Conservation (phyloP, 2,888 invertebrate species). For the Zygogramma bicolorata region DNA sequence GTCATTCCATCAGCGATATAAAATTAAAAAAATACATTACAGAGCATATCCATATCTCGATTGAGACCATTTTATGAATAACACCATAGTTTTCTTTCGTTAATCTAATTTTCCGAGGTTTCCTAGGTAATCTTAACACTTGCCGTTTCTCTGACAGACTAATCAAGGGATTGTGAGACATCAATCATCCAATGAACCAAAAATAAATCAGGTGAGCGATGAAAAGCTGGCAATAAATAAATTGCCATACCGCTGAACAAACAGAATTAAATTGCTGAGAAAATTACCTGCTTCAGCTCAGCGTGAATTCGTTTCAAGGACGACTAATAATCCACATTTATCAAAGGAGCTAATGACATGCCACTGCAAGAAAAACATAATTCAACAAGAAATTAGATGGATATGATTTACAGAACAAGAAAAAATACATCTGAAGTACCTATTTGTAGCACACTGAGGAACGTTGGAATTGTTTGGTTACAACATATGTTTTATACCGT, state of each 20-base stretch:
- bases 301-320: slow-evolving; percentile 63
- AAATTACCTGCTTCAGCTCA: slow-evolving; percentile 63
- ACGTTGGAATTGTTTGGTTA: no score
- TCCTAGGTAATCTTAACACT: background rate
- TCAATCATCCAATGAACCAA: slow-evolving; percentile 5
- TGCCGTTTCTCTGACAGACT: background rate
- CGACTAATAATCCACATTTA: slow-evolving; percentile 63
- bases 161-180: background rate
- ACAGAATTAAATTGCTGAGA: slow-evolving; percentile 65
- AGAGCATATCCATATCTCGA: no score
- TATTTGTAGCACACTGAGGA: no score
- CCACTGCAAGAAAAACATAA: slow-evolving; percentile 42
- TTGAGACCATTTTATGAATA: background rate
- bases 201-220: slow-evolving; percentile 3
- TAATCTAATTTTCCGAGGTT: background rate
- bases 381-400: slow-evolving; percentile 34
- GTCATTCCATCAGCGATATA: no score
- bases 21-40: no score
- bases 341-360: slow-evolving; percentile 52
- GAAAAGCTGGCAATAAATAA: slow-evolving; percentile 26
- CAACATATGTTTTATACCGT: background rate
- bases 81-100: background rate
- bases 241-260: slow-evolving; percentile 53
- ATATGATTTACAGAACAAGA: slow-evolving; percentile 22
- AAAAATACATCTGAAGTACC: no score